These are phyloP conservation scores for Anas platyrhynchos DNA, from an alignment of 2,113 vertebrate species.

Conservation along the genomic window DNA sequence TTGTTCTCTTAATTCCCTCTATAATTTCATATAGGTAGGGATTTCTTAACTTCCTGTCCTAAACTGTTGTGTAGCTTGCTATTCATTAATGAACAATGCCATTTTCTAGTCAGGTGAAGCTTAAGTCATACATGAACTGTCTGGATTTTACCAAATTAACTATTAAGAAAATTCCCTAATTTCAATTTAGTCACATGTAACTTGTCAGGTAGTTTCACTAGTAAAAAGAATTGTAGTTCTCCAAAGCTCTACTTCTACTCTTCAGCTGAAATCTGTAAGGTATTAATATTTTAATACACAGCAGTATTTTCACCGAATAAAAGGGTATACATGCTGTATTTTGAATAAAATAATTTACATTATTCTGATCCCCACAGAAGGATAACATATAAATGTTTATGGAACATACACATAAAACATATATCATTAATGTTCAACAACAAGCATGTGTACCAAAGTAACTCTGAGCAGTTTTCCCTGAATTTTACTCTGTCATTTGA, in stretches of 20 bases:
- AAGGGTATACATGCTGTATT: neutral
- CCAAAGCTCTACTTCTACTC: neutral
- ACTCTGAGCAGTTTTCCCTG: conserved; percentile 49
- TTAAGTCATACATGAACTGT: neutral
- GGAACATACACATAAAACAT: neutral
- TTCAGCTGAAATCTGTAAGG: neutral
- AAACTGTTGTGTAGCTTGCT: conserved; percentile 15
- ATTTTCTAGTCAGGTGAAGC: conserved; percentile 1
- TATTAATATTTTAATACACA: neutral
- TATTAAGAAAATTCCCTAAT: neutral
- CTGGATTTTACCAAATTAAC: neutral
- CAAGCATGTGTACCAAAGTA: conserved; percentile 35
- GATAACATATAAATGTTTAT: neutral
- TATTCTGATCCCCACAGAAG: neutral
- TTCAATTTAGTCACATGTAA: neutral
- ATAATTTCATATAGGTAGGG: conserved; percentile 18
- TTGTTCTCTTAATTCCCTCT: conserved; percentile 29
- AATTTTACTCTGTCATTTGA: conserved; percentile 65
- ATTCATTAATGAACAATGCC: conserved; percentile 24
- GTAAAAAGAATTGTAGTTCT: neutral
- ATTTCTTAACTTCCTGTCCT: conserved; percentile 29
- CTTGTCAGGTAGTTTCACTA: neutral
- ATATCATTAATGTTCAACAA: conserved; percentile 11
- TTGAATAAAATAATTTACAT: neutral
- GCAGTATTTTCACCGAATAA: neutral